Conservation (phyloP, 1,140 invertebrate species). For the Listronotus bonariensis region DNA sequence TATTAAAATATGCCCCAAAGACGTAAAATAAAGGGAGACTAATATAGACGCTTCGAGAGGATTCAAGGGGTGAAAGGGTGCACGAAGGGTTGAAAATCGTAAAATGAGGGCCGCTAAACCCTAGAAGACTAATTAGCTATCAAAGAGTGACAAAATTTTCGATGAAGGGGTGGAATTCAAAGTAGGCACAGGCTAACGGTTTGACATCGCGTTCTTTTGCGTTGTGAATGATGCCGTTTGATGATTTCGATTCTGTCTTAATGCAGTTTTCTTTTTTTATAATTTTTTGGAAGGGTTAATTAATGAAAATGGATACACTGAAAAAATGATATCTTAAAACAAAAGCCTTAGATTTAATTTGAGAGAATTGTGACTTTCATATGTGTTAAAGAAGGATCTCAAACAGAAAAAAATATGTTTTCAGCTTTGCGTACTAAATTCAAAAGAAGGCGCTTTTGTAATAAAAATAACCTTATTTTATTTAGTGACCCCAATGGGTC, state of each 20-base stretch:
- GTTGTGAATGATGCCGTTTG: conserved; percentile 2
- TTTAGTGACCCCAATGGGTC: too few relatives aligned
- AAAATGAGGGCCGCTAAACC: conserved; percentile 50
- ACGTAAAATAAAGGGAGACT: conserved; percentile 31
- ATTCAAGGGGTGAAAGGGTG: conserved; percentile 23
- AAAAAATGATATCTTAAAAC: too few relatives aligned
- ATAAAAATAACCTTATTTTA: too few relatives aligned
- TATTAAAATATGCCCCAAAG: conserved; percentile 31
- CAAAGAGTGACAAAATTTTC: conserved; percentile 54
- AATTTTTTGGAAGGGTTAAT: not conserved
- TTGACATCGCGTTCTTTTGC: conserved; percentile 26
- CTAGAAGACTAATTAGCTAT: conserved; percentile 53
- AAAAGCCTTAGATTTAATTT: too few relatives aligned
- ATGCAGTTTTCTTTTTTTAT: not conserved
- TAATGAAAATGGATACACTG: too few relatives aligned
- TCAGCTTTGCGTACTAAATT: too few relatives aligned
- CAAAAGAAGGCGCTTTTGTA: too few relatives aligned
- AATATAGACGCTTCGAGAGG: conserved; percentile 26
- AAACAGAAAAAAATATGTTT: too few relatives aligned
- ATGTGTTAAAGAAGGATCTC: too few relatives aligned
- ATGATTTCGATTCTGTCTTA: conserved; percentile 8
- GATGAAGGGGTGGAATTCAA: conserved; percentile 42
- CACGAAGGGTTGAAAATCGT: conserved; percentile 52
- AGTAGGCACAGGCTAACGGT: conserved; percentile 9
- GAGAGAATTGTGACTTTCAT: too few relatives aligned